Base-by-base conservation (phyloP, 2,113 vertebrate species). In the Petroica traversi region DNA sequence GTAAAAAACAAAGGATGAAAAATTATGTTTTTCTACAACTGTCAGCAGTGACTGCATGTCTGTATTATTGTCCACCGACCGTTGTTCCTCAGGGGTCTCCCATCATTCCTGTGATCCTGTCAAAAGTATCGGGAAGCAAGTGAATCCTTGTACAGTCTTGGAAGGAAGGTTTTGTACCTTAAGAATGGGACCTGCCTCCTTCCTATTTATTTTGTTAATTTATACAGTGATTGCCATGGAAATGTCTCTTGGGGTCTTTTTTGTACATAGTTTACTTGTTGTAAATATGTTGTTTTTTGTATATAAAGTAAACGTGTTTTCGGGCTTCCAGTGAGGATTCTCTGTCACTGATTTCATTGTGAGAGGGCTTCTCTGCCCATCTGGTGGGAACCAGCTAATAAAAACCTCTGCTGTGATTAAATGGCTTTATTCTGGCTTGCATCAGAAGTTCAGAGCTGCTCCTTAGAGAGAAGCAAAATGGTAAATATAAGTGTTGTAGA, bases 181-280 rank as follows among this genome's bases (percentile, higher is more conserved):
- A 97, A 79, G 89, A 97, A 89, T 97, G 97, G 95, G 97, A 92
- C 86, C 86, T 86, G 22, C 85, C 97, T 96, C 97, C 97, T 94
- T 94, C 83, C 31, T 98, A 98, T 98, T 98, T 98, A 98, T 98
- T 97, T 89, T 96, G 92, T 96, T 98, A 98, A 98, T 98, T 98
- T 98, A 98, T 98, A 97, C 93, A 67, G 94, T 86, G 84, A 86
- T 94, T 95, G 38, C 92, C 78, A n/a, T 89, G 96, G 96, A 95
- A 89, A 92, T 95, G 89, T 96, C 94, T 96, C 93, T 88, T 95
- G 95, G 97, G 59, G 6, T 83, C 63, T 87, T 90, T 90, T 97
- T 71, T 98, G 97, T 98, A 98, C 87, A 98, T 97, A 98, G 67
- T 88, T 95, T 89, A 51, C 28, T 46, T 75, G 96, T 74, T 98